A percentile compares a stretch with the other conserved stretches of the same genome.
phyloP scores from a whole-genome alignment of 2,113 vertebrate species.

The Pangasianodon hypophthalmus region DNA sequence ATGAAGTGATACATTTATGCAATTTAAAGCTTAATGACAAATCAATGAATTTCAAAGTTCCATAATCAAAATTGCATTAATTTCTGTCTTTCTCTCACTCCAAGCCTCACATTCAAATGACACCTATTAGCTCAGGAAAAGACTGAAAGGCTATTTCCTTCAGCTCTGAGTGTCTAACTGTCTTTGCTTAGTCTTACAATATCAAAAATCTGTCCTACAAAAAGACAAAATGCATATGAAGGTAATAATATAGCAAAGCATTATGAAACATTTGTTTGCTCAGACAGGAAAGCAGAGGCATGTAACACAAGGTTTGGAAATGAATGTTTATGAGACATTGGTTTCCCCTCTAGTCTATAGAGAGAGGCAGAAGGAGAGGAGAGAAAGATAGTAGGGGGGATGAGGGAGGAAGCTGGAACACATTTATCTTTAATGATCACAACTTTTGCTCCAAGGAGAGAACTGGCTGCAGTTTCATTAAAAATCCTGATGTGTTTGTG shows the following conservation, averaged over 20 bases:
- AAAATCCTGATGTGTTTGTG: conserved; percentile 30
- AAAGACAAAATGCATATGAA: not conserved
- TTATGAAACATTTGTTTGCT: conserved; percentile 44
- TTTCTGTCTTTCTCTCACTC: not conserved
- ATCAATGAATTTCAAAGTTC: conserved; percentile 30
- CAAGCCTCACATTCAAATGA: not conserved
- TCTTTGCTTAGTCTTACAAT: not conserved
- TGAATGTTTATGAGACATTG: conserved; percentile 41
- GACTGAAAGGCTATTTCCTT: not conserved
- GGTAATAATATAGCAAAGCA: not conserved
- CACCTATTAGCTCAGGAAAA: not conserved
- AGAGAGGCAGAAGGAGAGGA: conserved; percentile 17
- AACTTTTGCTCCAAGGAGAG: conserved; percentile 61
- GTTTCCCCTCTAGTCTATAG: conserved; percentile 12
- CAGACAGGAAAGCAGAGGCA: conserved; percentile 30
- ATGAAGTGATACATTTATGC: conserved; percentile 54
- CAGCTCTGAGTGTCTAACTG: not conserved
- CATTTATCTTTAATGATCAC: conserved; percentile 73
- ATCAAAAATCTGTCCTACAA: not conserved
- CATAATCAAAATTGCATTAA: not conserved
- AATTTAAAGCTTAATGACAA: conserved; percentile 58
- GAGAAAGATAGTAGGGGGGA: conserved; percentile 26
- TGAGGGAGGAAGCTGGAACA: conserved; percentile 52
- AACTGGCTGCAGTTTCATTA: conserved; percentile 63
- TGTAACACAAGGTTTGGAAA: conserved; percentile 31